Conservation (phyloP, 1,140 invertebrate species). For the Leptinotarsa defecta region DNA sequence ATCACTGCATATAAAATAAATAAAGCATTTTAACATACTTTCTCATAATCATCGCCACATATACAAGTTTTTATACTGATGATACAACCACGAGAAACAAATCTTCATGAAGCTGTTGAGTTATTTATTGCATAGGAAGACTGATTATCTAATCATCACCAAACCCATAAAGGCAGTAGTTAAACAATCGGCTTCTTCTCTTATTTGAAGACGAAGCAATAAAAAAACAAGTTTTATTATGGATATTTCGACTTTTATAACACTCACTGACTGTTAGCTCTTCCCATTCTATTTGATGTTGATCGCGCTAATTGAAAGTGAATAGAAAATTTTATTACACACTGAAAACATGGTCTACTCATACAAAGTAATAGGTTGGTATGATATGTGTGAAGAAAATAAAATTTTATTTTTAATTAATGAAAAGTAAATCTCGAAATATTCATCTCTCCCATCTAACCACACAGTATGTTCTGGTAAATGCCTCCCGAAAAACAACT, state of each 20-base stretch:
- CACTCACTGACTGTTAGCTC: neutral
- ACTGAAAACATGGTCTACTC: neutral
- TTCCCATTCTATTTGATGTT: neutral
- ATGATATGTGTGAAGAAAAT: too few relatives aligned
- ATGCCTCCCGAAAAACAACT: too few relatives aligned
- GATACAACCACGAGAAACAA: neutral
- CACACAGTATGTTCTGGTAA: too few relatives aligned
- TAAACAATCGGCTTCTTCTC: neutral
- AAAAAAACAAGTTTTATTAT: neutral
- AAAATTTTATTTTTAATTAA: too few relatives aligned
- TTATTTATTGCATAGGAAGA: neutral
- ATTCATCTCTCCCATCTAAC: too few relatives aligned
- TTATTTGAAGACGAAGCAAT: neutral
- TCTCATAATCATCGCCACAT: too few relatives aligned
- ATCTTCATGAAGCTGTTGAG: neutral
- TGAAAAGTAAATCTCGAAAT: too few relatives aligned
- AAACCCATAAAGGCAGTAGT: neutral
- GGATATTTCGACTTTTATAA: neutral
- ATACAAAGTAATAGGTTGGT: too few relatives aligned
- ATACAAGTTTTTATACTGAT: too few relatives aligned
- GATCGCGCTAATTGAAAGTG: neutral
- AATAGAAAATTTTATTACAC: neutral
- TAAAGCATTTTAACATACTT: too few relatives aligned
- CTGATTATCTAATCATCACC: conserved; percentile 1
- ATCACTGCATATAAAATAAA: too few relatives aligned